Conservation (phyloP, 1,140 invertebrate genomes). For the Lethrus apterus region DNA sequence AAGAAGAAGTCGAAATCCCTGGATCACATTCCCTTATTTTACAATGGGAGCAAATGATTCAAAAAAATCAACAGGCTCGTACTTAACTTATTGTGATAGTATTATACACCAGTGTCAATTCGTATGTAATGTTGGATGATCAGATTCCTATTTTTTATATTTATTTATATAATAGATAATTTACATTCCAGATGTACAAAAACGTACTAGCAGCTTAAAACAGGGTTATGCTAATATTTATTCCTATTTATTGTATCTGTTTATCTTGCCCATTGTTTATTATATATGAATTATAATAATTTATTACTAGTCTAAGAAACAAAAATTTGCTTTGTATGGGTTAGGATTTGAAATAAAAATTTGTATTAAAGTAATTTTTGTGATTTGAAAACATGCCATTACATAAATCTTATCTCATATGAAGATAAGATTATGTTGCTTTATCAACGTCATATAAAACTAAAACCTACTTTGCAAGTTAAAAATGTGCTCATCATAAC, state of each 20-base stretch:
- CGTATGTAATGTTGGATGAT: too few relatives aligned
- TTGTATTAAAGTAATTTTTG: constrained; percentile 1
- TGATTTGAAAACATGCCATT: background rate
- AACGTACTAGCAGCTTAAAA: too few relatives aligned
- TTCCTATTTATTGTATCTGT: background rate
- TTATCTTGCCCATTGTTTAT: constrained; percentile 1
- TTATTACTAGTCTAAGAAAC: background rate
- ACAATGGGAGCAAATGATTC: constrained; percentile 24
- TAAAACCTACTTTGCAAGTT: too few relatives aligned
- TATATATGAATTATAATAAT: background rate
- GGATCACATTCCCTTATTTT: constrained; percentile 23
- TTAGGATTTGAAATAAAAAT: background rate
- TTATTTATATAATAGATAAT: too few relatives aligned
- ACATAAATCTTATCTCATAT: background rate
- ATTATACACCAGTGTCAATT: background rate
- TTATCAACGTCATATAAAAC: too few relatives aligned
- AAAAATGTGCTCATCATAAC: too few relatives aligned
- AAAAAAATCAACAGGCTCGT: constrained; percentile 20
- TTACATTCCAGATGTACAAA: too few relatives aligned
- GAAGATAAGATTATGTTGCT: constrained; percentile 1
- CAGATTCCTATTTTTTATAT: background rate
- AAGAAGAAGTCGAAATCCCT: constrained; percentile 30
- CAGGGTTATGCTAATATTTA: constrained; percentile 5
- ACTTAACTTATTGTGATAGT: constrained; percentile 10
- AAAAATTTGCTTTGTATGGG: background rate